phyloP scores from a whole-genome alignment of 2,113 vertebrate genomes.

The Pseudolaguvia tuberculata region DNA sequence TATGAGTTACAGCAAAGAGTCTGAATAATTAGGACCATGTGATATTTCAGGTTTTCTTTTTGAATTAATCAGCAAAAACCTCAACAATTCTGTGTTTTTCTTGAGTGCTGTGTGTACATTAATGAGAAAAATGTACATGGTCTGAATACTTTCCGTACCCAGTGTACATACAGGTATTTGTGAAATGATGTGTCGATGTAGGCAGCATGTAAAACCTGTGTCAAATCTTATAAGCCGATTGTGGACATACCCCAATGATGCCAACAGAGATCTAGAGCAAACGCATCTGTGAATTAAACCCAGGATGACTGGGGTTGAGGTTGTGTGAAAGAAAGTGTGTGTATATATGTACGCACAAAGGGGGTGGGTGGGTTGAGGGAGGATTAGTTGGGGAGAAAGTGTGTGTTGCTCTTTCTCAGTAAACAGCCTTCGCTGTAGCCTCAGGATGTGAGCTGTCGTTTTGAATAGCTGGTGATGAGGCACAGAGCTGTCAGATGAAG shows the following conservation, averaged over 20 bases:
- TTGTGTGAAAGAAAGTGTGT: slow-evolving; percentile 33
- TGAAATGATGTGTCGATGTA: not conserved
- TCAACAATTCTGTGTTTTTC: no score
- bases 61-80: no score
- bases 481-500: slow-evolving; percentile 95
- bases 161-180: no score
- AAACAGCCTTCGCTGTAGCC: slow-evolving; percentile 82
- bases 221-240: not conserved
- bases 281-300: slow-evolving; percentile 93
- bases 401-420: slow-evolving; percentile 89
- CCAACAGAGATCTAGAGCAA: slow-evolving; percentile 93
- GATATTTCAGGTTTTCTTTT: no score
- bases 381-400: slow-evolving; percentile 77
- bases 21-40: no score
- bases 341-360: slow-evolving; percentile 22
- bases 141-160: no score
- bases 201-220: not conserved
- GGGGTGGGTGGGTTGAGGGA: slow-evolving; percentile 6
- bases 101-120: no score
- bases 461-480: slow-evolving; percentile 92
- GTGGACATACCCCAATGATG: slow-evolving; percentile 78
- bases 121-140: no score
- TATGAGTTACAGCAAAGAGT: no score
- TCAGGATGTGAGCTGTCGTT: slow-evolving; percentile 97
- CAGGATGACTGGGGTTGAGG: slow-evolving; percentile 57